Evolutionary conservation across 2,797 vertebrate species (phyloP).

Genomic region (Coendou prehensilis): DNA sequence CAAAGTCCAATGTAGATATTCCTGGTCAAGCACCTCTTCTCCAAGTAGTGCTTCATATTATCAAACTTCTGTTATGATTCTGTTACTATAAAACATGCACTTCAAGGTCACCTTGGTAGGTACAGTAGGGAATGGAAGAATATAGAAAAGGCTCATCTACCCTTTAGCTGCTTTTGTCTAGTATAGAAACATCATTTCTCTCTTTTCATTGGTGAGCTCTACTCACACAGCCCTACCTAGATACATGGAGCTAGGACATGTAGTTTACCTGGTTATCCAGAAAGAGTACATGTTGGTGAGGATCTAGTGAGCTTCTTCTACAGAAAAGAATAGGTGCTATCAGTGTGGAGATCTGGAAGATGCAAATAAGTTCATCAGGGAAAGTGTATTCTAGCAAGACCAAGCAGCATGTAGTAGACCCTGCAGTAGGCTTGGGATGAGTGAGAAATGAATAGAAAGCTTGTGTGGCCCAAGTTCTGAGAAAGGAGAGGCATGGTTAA

Average conservation of each 20-base stretch:
- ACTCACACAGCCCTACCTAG: not conserved
- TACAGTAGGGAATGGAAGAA: not conserved
- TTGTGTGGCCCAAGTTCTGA: not conserved
- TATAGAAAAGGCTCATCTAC: not conserved
- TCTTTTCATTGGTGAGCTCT: not conserved
- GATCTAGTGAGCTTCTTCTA: not conserved
- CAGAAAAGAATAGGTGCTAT: not conserved
- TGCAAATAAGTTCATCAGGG: not conserved
- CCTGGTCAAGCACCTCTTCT: slow-evolving; percentile 10
- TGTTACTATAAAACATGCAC: slow-evolving; percentile 14
- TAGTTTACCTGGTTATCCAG: not conserved
- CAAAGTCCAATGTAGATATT: slow-evolving; percentile 16
- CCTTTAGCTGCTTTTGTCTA: not conserved
- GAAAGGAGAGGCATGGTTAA: not conserved
- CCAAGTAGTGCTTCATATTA: not conserved
- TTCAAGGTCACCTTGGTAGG: slow-evolving; percentile 34
- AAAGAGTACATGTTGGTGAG: not conserved
- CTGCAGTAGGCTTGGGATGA: not conserved
- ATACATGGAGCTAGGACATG: not conserved
- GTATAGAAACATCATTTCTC: not conserved
- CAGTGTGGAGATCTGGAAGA: slow-evolving; percentile 30
- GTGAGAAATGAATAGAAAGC: slow-evolving; percentile 11
- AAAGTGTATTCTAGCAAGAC: not conserved
- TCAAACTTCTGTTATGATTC: slow-evolving; percentile 24
- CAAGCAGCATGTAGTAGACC: not conserved